Base-by-base conservation (phyloP, 2,113 vertebrate genomes). In the Poicephalus gulielmi region DNA sequence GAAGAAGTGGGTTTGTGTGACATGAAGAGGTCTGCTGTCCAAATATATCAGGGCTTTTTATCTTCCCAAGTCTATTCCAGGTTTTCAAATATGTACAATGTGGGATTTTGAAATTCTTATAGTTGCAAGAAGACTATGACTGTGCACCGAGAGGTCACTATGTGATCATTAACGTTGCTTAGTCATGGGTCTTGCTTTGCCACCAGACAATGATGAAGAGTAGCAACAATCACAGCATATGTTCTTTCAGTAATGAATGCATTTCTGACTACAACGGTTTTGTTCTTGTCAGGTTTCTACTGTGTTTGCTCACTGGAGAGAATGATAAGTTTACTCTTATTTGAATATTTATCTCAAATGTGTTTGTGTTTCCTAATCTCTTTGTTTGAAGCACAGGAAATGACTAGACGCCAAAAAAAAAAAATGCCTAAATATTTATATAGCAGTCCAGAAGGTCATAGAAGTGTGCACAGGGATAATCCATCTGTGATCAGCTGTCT, bases 371-470 rank as follows among this genome's bases (percentile, higher is more conserved):
- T 79, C 49, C 31, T 92, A 92, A 83, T 92, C 77, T 78, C 66
- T 84, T 88, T 86, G 37, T 87, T 80, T 92, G 88, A 93, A 95
- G 77, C 80, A 85, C 52, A 82, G 88, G 91, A 95, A 95, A 93
- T 60, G 33, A 86, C 39, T 41, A 43, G 47, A 25, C 69, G 70
- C n/a, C n/a, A 49, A 90, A 57, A 86, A 49, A 49, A 75, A 86
- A 44, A 75, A 41, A 10, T 6, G 20, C 66, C 53, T 53, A 93
- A 95, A 94, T 96, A 90, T 96, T 95, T 94, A 76, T 53, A 55
- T 24, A 93, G 76, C n/a, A 63, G 64, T 70, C 68, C 60, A 90
- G 73, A 92, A 93, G 70, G 66, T 76, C 83, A 71, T 37, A 62
- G 39, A 47, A 22, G 77, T 88, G 50, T 88, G 37, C 2, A 3